Conservation (phyloP, 2,888 invertebrate species). For the Megaustenia siamemsis region DNA sequence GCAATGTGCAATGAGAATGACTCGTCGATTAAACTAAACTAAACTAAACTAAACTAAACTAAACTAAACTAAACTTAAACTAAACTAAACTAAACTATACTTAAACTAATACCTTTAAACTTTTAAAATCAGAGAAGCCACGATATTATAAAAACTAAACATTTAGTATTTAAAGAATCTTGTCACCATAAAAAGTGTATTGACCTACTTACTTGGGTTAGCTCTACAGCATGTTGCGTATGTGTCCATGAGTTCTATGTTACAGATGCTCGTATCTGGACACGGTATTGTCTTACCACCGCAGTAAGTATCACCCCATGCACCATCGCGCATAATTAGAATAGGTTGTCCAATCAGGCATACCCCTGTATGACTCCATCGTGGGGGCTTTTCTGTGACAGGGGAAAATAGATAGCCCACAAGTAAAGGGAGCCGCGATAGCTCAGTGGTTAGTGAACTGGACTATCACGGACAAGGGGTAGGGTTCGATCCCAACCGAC, state of each 20-base stretch:
- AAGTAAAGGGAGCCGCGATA: neutral
- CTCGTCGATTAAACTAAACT: too few relatives aligned
- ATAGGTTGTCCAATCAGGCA: slow-evolving; percentile 34
- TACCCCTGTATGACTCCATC: slow-evolving; percentile 25
- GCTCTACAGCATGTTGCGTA: slow-evolving; percentile 27
- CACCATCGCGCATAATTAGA: neutral
- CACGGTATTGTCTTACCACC: slow-evolving; percentile 21
- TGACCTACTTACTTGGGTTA: neutral
- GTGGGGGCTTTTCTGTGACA: neutral
- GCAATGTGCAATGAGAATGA: too few relatives aligned
- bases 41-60: too few relatives aligned
- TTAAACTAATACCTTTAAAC: too few relatives aligned
- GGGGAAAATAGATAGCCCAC: neutral
- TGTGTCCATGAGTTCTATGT: slow-evolving; percentile 38
- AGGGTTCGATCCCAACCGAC: too few relatives aligned
- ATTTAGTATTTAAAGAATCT: neutral
- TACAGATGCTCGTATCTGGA: slow-evolving; percentile 37
- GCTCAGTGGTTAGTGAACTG: too few relatives aligned
- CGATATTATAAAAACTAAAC: too few relatives aligned
- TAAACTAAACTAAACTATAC: too few relatives aligned
- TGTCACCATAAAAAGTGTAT: neutral
- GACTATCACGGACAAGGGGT: too few relatives aligned
- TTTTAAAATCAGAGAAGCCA: too few relatives aligned
- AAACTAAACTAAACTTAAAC: too few relatives aligned
- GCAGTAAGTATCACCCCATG: slow-evolving; percentile 1